phyloP scores from a whole-genome alignment of 2,888 invertebrate genomes.

The Dryadula phaetusa region DNA sequence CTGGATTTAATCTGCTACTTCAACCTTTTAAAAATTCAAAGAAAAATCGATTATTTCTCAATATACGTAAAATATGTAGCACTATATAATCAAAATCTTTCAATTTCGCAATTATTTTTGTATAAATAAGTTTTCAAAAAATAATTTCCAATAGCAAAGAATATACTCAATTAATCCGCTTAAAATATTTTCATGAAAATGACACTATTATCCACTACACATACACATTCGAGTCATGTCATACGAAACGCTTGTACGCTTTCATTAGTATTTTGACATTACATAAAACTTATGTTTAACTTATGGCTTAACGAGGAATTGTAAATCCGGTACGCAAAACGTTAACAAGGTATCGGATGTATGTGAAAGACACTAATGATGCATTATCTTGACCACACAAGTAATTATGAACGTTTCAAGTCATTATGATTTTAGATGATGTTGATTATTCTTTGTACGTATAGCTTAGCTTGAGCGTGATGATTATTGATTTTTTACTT shows the following conservation, averaged over 20 bases:
- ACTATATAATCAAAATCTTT: too few species aligned
- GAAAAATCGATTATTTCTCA: too few species aligned
- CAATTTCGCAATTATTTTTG: too few species aligned
- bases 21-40: too few species aligned
- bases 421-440: slow-evolving; percentile 19
- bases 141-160: too few species aligned
- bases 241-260: slow-evolving; percentile 31
- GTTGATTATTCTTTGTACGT: slow-evolving; percentile 13
- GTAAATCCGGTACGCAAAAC: slow-evolving; percentile 46
- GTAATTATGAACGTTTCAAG: slow-evolving; percentile 43
- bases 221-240: slow-evolving; percentile 35
- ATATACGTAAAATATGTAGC: too few species aligned
- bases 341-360: slow-evolving; percentile 46
- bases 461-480: neutral
- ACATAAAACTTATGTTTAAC: slow-evolving; percentile 37
- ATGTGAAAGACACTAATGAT: slow-evolving; percentile 47
- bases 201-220: too few species aligned
- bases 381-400: slow-evolving; percentile 48
- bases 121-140: too few species aligned
- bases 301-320: slow-evolving; percentile 37
- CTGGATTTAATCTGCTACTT: too few species aligned
- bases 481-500: neutral
- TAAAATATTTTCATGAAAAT: too few species aligned
- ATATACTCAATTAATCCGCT: too few species aligned
- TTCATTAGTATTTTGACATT: slow-evolving; percentile 38